Evolutionary conservation across 2,888 invertebrate species (phyloP).

Genomic region (Colostygia pectinataria): DNA sequence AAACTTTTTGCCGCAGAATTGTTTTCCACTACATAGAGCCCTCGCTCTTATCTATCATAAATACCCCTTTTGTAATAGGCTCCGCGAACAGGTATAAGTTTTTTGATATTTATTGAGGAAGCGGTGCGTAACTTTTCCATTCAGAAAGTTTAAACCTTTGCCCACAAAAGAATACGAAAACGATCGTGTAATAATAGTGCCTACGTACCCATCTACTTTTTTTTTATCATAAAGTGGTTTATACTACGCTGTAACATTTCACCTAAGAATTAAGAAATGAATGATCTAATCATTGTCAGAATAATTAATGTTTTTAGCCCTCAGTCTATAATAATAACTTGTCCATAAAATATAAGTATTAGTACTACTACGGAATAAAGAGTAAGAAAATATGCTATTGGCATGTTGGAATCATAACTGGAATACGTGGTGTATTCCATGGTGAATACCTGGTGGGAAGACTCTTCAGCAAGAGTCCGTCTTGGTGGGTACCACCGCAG

Average conservation of each 20-base stretch:
- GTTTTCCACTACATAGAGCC: conserved; percentile 61
- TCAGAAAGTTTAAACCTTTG: conserved; percentile 21
- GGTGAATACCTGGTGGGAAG: too few species aligned
- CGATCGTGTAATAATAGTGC: conserved; percentile 4
- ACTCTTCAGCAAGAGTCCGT: too few species aligned
- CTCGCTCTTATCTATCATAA: conserved; percentile 46
- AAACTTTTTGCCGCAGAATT: conserved; percentile 63
- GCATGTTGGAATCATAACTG: too few species aligned
- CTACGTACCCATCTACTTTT: background rate
- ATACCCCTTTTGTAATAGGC: conserved; percentile 44
- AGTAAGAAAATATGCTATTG: too few species aligned
- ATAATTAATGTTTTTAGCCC: too few species aligned
- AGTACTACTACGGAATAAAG: too few species aligned
- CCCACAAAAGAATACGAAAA: conserved; percentile 17
- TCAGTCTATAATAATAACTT: too few species aligned
- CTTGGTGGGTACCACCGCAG: too few species aligned
- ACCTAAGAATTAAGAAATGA: too few species aligned
- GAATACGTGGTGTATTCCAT: too few species aligned
- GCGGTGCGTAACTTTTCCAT: conserved; percentile 33
- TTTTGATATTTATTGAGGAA: conserved; percentile 36
- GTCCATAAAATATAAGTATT: too few species aligned
- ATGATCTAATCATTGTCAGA: too few species aligned
- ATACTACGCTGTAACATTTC: background rate
- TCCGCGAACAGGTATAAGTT: conserved; percentile 36
- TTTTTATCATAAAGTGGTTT: background rate